These are phyloP conservation scores for Ceratosolen solmsi DNA, from an alignment of 1,140 invertebrate genomes.

Conservation along the genomic window DNA sequence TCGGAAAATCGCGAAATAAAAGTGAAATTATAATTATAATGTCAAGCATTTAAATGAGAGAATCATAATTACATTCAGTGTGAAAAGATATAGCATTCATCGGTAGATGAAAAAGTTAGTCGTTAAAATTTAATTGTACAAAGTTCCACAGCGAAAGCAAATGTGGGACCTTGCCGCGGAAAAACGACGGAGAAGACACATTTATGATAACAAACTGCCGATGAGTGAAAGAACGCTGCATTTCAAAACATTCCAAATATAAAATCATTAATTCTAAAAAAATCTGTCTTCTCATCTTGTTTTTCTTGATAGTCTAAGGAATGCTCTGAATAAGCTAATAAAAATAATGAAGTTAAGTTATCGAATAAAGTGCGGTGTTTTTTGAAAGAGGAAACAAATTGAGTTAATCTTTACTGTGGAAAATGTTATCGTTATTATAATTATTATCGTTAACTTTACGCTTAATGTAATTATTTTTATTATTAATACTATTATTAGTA, in stretches of 20 bases:
- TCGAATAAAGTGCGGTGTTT: constrained; percentile 1
- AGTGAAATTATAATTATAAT: constrained; percentile 18
- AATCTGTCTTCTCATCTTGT: constrained; percentile 22
- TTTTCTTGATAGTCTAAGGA: constrained; percentile 16
- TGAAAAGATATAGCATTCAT: neutral
- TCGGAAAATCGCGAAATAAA: neutral
- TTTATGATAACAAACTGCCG: constrained; percentile 21
- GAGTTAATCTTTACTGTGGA: neutral
- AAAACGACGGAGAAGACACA: neutral
- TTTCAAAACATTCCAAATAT: constrained; percentile 32
- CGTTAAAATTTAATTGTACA: constrained; percentile 32
- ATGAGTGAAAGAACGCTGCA: neutral
- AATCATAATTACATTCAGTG: constrained; percentile 21
- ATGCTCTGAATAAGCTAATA: constrained; percentile 3
- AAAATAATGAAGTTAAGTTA: neutral
- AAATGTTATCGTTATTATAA: constrained; percentile 5
- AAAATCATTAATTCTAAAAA: neutral
- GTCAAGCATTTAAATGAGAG: neutral
- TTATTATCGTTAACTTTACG: neutral
- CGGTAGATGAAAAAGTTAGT: neutral
- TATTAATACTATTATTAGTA: neutral
- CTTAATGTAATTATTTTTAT: neutral
- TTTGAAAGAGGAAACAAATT: constrained; percentile 4
- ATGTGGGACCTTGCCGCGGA: neutral
- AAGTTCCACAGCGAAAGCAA: neutral